Percentiles rank a stretch among this genome's conserved stretches.
These are phyloP conservation scores for Lasioglossum zephyrum DNA, from an alignment of 2,888 invertebrate species.

Conservation along the genomic window DNA sequence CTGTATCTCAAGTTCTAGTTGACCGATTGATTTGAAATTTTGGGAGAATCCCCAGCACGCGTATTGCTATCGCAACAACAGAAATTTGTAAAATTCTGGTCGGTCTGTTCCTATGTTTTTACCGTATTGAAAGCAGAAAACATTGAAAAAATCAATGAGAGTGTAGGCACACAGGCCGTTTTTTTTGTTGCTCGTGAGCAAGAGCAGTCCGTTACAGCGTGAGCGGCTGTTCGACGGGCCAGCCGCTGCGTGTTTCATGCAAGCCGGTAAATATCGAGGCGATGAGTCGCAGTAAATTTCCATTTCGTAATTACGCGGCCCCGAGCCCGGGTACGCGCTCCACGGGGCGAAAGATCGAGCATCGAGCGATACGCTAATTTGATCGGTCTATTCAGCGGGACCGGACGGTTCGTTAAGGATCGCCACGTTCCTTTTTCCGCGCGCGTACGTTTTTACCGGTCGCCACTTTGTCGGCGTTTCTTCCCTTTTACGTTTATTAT, in stretches of 20 bases:
- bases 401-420: constrained; percentile 45
- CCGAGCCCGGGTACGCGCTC: constrained; percentile 21
- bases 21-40: no score
- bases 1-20: no score
- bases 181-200: neutral
- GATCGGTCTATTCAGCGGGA: constrained; percentile 51
- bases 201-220: neutral
- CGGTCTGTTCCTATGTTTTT: neutral
- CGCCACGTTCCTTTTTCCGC: constrained; percentile 16
- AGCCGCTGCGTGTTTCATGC: constrained; percentile 5
- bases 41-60: no score
- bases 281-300: constrained; percentile 50
- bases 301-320: constrained; percentile 44
- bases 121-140: neutral
- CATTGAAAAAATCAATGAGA: neutral
- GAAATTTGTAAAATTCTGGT: neutral
- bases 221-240: constrained; percentile 5
- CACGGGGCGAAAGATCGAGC: constrained; percentile 42
- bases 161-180: neutral
- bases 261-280: constrained; percentile 30
- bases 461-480: constrained; percentile 43
- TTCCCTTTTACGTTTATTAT: constrained; percentile 33
- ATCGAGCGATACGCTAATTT: constrained; percentile 61
- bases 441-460: constrained; percentile 8
- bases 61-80: no score